A percentile compares a stretch with the other conserved stretches of the same genome.
Evolutionary conservation across 1,140 invertebrate genomes (phyloP).

Genomic region (Pseudomyrmex flavicornis): DNA sequence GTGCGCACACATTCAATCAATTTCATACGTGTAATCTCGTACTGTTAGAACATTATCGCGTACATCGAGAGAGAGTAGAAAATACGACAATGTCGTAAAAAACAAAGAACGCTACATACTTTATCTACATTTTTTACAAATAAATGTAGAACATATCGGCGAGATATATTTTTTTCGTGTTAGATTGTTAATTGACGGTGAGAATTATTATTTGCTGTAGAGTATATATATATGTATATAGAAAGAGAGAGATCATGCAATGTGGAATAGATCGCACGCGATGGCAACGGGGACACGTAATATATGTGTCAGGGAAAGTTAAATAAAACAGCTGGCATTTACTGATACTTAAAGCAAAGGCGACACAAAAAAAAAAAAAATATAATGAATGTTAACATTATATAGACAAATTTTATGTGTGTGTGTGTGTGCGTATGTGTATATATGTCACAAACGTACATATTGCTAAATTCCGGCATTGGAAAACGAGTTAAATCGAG

Average conservation of each 20-base stretch:
- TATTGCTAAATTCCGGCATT: no score
- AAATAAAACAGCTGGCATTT: slow-evolving; percentile 8
- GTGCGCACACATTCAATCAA: not conserved
- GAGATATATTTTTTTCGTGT: not conserved
- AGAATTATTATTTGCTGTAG: not conserved
- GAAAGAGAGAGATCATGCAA: slow-evolving; percentile 3
- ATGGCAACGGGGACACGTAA: slow-evolving; percentile 28
- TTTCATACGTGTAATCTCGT: no score
- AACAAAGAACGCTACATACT: no score
- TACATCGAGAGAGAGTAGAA: no score
- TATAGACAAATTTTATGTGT: not conserved
- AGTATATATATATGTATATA: no score
- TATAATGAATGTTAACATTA: not conserved
- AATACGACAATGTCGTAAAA: no score
- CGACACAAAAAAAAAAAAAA: slow-evolving; percentile 2
- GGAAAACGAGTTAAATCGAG: no score
- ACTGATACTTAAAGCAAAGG: not conserved
- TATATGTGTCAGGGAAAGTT: slow-evolving; percentile 6
- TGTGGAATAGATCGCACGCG: slow-evolving; percentile 40
- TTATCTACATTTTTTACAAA: no score
- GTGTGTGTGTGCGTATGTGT: no score
- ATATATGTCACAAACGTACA: no score
- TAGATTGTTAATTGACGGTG: slow-evolving; percentile 8
- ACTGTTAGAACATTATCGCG: no score
- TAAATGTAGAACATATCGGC: not conserved